Evolutionary conservation across 2,888 invertebrate genomes (phyloP), one percentile per base, ranked within the genome.

Genomic region (Eilema depressum): DNA sequence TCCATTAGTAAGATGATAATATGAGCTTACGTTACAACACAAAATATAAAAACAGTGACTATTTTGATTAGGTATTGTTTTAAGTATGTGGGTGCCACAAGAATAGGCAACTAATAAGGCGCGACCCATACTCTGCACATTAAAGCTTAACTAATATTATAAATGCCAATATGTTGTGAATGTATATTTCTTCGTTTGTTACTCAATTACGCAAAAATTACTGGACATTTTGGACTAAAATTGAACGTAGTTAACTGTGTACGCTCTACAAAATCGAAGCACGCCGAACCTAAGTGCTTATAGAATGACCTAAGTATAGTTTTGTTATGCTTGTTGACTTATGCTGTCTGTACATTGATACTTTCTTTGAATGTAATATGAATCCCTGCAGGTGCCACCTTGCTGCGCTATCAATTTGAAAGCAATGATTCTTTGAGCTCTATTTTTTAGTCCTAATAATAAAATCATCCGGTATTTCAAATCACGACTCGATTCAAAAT

Each of bases 1-100:
- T 53, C 53, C 53, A 53, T 53, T 53, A 53, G 53, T 53, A 20
- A n/a, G n/a, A 53, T 53, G 53, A 53, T 53, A 53, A 53, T 53
- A 53, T 53, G 20, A 47, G 47, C n/a, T 25, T 63, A 63, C 41
- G 25, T 25, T 63, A 63, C 41, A 20, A 63, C 25, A 63, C 10
- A 53, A 23, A 41, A 20, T 41, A 3, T 7, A 62, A 20, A n/a
- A 37, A 37, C 25, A 20, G 0, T 20, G 11, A 41, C 62, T 25
- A 37, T 63, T 63, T 25, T 23, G 23, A 33, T 63, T 63, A 41
- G 12, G 33, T 41, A 17, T 26, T 41, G 41, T 63, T 63, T 41
- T 63, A 26, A 41, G 41, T 26, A 20, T 63, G 37, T 20, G 63
- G 25, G 25, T 53, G 53, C 10, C 10, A 41, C 17, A 14, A 33